Evolutionary conservation across 2,888 invertebrate genomes (phyloP).

Genomic region (Drosophila nigricruria): DNA sequence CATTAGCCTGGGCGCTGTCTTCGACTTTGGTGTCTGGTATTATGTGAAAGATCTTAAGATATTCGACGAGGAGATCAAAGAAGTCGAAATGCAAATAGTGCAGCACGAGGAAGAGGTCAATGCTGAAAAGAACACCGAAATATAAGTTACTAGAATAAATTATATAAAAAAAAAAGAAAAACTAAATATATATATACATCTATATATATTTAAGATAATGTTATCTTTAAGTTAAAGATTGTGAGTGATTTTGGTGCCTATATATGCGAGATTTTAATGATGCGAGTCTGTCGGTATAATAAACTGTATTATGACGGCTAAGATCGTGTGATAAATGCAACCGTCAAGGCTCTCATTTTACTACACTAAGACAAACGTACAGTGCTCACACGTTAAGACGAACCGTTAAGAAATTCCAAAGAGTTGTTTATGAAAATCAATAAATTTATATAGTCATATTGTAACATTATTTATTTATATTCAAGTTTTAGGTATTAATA

Average conservation of each 20-base stretch:
- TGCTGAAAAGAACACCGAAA: slow-evolving; percentile 84
- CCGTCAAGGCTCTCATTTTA: slow-evolving; percentile 40
- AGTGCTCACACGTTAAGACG: slow-evolving; percentile 5
- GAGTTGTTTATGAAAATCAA: background rate
- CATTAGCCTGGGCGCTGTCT: slow-evolving; percentile 88
- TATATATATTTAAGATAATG: slow-evolving; percentile 35
- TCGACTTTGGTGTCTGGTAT: slow-evolving; percentile 89
- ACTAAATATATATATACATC: background rate
- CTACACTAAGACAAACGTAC: slow-evolving; percentile 9
- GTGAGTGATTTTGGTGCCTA: slow-evolving; percentile 68
- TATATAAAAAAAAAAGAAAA: background rate
- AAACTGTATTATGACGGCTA: slow-evolving; percentile 42
- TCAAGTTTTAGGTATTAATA: background rate
- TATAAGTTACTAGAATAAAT: slow-evolving; percentile 61
- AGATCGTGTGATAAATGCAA: slow-evolving; percentile 59
- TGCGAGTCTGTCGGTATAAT: slow-evolving; percentile 31
- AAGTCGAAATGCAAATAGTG: slow-evolving; percentile 83
- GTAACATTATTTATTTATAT: background rate
- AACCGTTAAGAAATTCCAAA: background rate
- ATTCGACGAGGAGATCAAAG: slow-evolving; percentile 88
- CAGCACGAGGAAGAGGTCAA: slow-evolving; percentile 82
- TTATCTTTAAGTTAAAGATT: slow-evolving; percentile 45
- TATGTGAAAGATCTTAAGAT: slow-evolving; percentile 89
- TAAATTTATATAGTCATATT: background rate
- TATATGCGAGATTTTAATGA: slow-evolving; percentile 16